A percentile compares a stretch with the other conserved stretches of the same genome.
Conservation (phyloP, 2,888 invertebrate genomes). For the Hetaerina titia region DNA sequence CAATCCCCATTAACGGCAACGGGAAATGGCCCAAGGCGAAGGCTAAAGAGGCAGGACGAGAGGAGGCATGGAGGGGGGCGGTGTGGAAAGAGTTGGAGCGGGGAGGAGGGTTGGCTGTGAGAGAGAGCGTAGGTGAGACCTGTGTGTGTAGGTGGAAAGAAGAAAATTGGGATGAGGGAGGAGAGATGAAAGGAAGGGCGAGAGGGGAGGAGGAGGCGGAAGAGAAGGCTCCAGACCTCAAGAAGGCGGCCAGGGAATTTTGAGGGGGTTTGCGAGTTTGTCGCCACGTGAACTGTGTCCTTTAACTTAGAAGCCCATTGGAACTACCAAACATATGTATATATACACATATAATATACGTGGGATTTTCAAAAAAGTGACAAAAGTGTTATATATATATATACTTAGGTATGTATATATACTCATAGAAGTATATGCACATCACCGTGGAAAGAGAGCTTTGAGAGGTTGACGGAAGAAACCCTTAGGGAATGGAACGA, state of each 20-base stretch:
- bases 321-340: neutral
- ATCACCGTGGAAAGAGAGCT: neutral
- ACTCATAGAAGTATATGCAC: neutral
- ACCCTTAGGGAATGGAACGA: neutral
- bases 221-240: too few species aligned
- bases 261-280: neutral
- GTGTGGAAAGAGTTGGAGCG: too few species aligned
- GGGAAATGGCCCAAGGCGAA: constrained; percentile 29
- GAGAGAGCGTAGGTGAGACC: neutral
- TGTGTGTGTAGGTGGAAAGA: neutral
- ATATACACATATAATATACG: neutral
- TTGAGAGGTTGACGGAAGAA: neutral
- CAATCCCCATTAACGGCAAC: constrained; percentile 64
- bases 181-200: neutral
- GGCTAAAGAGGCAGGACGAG: neutral
- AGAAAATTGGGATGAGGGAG: neutral
- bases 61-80: neutral
- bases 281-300: neutral
- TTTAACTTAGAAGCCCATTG: neutral
- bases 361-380: too few species aligned
- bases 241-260: neutral
- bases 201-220: neutral
- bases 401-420: neutral
- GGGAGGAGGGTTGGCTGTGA: neutral
- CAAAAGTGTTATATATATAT: too few species aligned